phyloP scores from a whole-genome alignment of 1,140 invertebrate genomes.

The Drosophila novamexicana region DNA sequence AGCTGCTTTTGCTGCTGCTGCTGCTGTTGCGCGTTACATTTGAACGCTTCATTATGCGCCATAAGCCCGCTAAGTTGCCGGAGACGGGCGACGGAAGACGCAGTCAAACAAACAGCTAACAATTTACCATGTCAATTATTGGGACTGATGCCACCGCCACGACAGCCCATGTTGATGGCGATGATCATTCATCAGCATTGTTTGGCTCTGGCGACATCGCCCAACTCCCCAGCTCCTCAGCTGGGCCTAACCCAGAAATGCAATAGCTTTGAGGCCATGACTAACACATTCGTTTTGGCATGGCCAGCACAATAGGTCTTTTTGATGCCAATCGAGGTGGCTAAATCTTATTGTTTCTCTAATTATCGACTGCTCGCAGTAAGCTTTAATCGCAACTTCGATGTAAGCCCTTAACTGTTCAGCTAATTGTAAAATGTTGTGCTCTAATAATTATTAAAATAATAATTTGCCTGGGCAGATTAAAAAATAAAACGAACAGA shows the following conservation, averaged over 20 bases:
- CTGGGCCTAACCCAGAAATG: constrained; percentile 35
- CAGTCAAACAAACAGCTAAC: constrained; percentile 52
- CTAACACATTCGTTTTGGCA: constrained; percentile 12
- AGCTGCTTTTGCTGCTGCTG: neutral
- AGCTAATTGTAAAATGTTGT: too few species aligned
- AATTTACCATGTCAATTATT: constrained; percentile 71
- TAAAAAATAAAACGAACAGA: too few species aligned
- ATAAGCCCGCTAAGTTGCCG: constrained; percentile 54
- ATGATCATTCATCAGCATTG: constrained; percentile 32
- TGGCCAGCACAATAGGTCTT: constrained; percentile 35
- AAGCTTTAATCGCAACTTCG: neutral
- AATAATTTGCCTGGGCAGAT: too few species aligned
- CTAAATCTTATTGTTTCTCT: constrained; percentile 12
- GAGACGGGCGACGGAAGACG: neutral
- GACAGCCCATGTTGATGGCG: constrained; percentile 3
- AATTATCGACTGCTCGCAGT: neutral
- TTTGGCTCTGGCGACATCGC: constrained; percentile 27
- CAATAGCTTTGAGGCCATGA: constrained; percentile 28
- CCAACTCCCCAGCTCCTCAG: constrained; percentile 5
- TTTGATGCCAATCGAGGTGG: constrained; percentile 20
- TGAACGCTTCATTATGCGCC: constrained; percentile 79
- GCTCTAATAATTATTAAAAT: too few species aligned
- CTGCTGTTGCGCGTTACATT: constrained; percentile 73
- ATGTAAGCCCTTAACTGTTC: neutral
- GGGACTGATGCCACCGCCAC: constrained; percentile 30